phyloP scores from a whole-genome alignment of 2,797 vertebrate species.

The Carduelis carduelis region DNA sequence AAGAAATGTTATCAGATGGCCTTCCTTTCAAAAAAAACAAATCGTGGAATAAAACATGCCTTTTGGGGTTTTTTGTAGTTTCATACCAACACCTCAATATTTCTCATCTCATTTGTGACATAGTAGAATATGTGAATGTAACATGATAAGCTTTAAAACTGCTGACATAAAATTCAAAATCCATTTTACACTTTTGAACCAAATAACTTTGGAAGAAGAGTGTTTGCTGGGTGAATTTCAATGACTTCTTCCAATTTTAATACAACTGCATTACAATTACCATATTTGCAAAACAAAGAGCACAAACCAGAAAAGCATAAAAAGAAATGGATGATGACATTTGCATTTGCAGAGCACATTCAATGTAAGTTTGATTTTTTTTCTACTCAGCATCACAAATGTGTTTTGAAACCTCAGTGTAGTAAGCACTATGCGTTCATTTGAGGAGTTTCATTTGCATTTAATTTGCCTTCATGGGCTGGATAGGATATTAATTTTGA shows the following conservation, averaged over 20 bases:
- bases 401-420: conserved; percentile 17
- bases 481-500: conserved; percentile 54
- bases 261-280: conserved; percentile 44
- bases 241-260: conserved; percentile 37
- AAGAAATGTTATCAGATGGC: not conserved
- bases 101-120: not conserved
- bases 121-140: not conserved
- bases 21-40: not conserved
- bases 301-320: conserved; percentile 33
- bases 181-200: not conserved
- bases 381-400: conserved; percentile 32
- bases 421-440: conserved; percentile 27
- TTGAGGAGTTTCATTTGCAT: conserved; percentile 57
- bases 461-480: conserved; percentile 43
- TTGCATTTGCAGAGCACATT: conserved; percentile 26
- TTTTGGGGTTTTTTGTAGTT: not conserved
- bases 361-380: conserved; percentile 4
- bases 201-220: not conserved
- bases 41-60: not conserved
- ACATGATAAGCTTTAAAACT: not conserved
- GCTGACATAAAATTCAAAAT: not conserved
- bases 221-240: not conserved
- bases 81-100: not conserved
- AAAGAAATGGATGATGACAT: conserved; percentile 47
- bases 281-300: conserved; percentile 56